These are phyloP conservation scores for Orientallactaga sibirica DNA, from an alignment of 2,797 vertebrate species.

Conservation along the genomic window DNA sequence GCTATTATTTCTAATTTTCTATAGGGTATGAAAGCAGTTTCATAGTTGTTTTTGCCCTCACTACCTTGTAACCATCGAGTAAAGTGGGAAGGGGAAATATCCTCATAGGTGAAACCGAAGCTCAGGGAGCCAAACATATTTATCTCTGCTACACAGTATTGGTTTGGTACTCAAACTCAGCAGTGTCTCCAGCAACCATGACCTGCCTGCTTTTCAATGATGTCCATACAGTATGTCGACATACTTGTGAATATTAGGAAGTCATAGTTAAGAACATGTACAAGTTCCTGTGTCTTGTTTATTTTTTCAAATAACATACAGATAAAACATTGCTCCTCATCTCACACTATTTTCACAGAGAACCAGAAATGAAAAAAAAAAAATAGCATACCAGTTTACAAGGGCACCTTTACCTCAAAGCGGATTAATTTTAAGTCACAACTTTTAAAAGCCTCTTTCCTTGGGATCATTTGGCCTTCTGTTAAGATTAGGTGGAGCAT, in stretches of 20 bases:
- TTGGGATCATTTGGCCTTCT: neutral
- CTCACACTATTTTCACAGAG: slow-evolving; percentile 13
- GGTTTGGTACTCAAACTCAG: neutral
- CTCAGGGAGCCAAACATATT: neutral
- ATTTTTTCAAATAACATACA: neutral
- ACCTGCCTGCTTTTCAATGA: neutral
- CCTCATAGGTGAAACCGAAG: neutral
- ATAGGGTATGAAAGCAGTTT: neutral
- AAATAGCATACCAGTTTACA: slow-evolving; percentile 47
- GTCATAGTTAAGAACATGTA: neutral
- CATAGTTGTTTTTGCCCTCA: neutral
- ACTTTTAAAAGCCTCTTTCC: slow-evolving; percentile 36
- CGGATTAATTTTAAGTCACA: slow-evolving; percentile 44
- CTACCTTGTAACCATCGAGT: neutral
- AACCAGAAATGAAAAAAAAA: slow-evolving; percentile 9
- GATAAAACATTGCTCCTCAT: neutral
- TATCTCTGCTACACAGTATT: neutral
- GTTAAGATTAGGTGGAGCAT: slow-evolving; percentile 21
- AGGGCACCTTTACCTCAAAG: slow-evolving; percentile 1
- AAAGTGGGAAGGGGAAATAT: neutral
- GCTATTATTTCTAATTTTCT: neutral
- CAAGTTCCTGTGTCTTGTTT: neutral
- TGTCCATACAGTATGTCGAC: neutral
- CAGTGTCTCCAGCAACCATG: neutral
- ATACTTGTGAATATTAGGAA: neutral